These are phyloP conservation scores for Lontra canadensis DNA, from an alignment of 2,113 vertebrate species.

Conservation along the genomic window DNA sequence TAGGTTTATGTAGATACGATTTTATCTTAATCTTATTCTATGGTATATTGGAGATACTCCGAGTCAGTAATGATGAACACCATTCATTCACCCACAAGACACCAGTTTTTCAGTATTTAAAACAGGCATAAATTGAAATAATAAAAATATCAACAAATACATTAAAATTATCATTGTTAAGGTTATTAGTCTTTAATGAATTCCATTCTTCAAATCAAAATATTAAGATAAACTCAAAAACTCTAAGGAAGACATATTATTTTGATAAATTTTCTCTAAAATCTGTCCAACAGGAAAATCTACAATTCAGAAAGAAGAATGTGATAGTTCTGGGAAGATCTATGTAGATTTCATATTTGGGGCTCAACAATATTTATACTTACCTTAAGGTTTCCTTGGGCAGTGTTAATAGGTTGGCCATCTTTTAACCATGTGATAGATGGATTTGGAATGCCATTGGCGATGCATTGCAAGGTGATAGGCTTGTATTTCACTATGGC, in stretches of 20 bases:
- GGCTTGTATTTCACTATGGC: constrained; percentile 90
- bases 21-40: background rate
- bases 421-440: constrained; percentile 97
- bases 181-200: background rate
- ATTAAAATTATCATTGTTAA: background rate
- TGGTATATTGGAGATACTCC: background rate
- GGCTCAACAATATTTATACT: constrained; percentile 4
- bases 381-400: constrained; percentile 90
- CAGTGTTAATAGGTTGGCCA: constrained; percentile 91
- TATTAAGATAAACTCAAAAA: background rate
- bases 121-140: background rate
- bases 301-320: background rate
- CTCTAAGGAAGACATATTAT: background rate
- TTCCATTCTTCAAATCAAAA: constrained; percentile 1
- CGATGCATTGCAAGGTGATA: constrained; percentile 90
- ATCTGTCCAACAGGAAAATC: background rate
- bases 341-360: background rate
- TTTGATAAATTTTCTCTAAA: background rate
- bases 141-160: background rate
- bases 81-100: background rate
- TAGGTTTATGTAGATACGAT: background rate
- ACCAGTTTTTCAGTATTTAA: background rate
- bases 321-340: background rate
- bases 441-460: constrained; percentile 93
- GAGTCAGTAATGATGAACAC: background rate